Conservation (phyloP, 2,888 invertebrate genomes). For the Lepas anatifera region DNA sequence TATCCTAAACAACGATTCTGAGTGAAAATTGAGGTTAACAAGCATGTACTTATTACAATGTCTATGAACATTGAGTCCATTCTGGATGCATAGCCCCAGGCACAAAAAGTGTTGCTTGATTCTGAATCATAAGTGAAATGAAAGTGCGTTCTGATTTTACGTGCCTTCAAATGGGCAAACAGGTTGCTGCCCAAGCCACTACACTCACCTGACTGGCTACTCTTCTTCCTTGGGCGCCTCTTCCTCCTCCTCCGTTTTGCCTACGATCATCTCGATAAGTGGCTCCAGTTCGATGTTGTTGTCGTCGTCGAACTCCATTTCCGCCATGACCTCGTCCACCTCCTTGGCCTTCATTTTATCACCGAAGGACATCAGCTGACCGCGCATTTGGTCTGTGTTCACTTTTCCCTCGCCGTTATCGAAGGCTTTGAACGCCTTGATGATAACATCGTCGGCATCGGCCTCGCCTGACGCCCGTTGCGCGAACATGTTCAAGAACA, state of each 20-base stretch:
- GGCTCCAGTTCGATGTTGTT: slow-evolving; percentile 77
- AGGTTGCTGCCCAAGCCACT: too few relatives aligned
- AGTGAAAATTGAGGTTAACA: too few relatives aligned
- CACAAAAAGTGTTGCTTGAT: too few relatives aligned
- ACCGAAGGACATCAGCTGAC: slow-evolving; percentile 83
- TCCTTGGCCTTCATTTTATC: slow-evolving; percentile 81
- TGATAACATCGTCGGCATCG: slow-evolving; percentile 84
- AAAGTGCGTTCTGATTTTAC: too few relatives aligned
- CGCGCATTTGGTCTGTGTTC: slow-evolving; percentile 71
- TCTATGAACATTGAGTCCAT: too few relatives aligned
- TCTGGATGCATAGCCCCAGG: too few relatives aligned
- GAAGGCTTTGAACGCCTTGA: slow-evolving; percentile 83
- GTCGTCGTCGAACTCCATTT: slow-evolving; percentile 82
- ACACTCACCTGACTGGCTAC: too few relatives aligned
- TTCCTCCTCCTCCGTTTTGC: slow-evolving; percentile 51
- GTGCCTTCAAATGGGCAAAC: too few relatives aligned
- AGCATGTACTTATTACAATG: too few relatives aligned
- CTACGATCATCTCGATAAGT: slow-evolving; percentile 77
- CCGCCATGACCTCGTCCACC: slow-evolving; percentile 83
- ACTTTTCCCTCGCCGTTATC: slow-evolving; percentile 65
- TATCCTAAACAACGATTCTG: too few relatives aligned
- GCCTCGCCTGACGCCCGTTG: slow-evolving; percentile 79
- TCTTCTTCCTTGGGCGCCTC: too few relatives aligned
- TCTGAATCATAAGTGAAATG: too few relatives aligned
- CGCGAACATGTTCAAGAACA: slow-evolving; percentile 81